phyloP scores from a whole-genome alignment of 30 jellyfish, hydroid and myxozoan genomes.

The Mastigias papua region DNA sequence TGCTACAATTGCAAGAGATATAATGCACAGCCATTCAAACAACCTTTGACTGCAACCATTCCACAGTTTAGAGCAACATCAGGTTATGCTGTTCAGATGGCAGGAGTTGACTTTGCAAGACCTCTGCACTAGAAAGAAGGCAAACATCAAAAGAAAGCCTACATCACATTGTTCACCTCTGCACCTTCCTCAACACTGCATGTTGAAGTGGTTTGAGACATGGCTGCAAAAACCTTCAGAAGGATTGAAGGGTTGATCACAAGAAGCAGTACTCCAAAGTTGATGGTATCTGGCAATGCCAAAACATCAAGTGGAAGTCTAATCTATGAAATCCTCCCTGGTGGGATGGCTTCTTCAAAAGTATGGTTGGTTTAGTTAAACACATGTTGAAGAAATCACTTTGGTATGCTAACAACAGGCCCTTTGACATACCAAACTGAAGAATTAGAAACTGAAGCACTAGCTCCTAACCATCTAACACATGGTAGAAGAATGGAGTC shows the following conservation, averaged over 20 bases:
- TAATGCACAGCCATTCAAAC: slow-evolving; percentile 1
- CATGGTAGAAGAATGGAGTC: slow-evolving; percentile 58
- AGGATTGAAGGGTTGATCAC: slow-evolving; percentile 38
- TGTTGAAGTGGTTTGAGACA: slow-evolving; percentile 23
- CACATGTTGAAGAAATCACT: slow-evolving; percentile 33
- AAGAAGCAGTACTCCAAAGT: slow-evolving; percentile 44
- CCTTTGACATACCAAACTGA: slow-evolving; percentile 65
- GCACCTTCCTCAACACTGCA: slow-evolving; percentile 37
- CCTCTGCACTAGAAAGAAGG: slow-evolving; percentile 13
- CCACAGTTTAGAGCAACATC: slow-evolving; percentile 26
- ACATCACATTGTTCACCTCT: slow-evolving; percentile 56
- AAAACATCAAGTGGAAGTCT: slow-evolving; percentile 31
- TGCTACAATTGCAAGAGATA: background rate
- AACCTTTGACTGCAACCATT: slow-evolving; percentile 15
- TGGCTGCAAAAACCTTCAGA: slow-evolving; percentile 34
- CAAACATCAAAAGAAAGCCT: slow-evolving; percentile 28
- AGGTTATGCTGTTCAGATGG: slow-evolving; percentile 35
- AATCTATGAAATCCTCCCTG: slow-evolving; percentile 58
- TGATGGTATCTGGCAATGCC: slow-evolving; percentile 60
- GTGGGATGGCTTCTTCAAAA: slow-evolving; percentile 76
- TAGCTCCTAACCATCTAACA: slow-evolving; percentile 47
- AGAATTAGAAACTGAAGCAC: slow-evolving; percentile 38
- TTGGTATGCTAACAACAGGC: slow-evolving; percentile 70
- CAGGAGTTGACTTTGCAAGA: slow-evolving; percentile 59
- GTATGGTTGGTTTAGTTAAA: slow-evolving; percentile 57